Evolutionary conservation across 1,140 invertebrate species (phyloP).

Genomic region (Melipona quadrifasciata): DNA sequence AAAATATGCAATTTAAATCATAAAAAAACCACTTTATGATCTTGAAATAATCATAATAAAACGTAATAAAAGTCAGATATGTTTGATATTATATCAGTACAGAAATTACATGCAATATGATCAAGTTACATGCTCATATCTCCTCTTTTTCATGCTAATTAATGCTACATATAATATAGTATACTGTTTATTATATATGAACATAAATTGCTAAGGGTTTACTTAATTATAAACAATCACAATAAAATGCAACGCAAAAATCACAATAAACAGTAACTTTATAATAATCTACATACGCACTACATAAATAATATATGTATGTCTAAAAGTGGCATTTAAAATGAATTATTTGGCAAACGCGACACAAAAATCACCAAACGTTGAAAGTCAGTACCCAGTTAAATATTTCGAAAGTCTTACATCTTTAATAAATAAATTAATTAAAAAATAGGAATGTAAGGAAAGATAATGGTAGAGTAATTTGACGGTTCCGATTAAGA

Average conservation of each 20-base stretch:
- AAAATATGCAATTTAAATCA: neutral
- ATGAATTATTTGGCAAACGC: slow-evolving; percentile 37
- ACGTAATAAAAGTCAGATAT: neutral
- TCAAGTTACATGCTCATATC: slow-evolving; percentile 1
- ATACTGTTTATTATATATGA: slow-evolving; percentile 16
- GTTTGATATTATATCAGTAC: neutral
- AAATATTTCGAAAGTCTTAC: slow-evolving; percentile 60
- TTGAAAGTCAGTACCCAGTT: slow-evolving; percentile 22
- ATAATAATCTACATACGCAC: slow-evolving; percentile 27
- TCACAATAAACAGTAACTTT: slow-evolving; percentile 48
- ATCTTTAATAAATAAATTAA: slow-evolving; percentile 68
- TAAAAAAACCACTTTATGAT: slow-evolving; percentile 6
- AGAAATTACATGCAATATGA: slow-evolving; percentile 20
- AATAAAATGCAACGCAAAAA: slow-evolving; percentile 37
- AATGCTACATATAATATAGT: slow-evolving; percentile 1
- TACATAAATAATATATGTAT: slow-evolving; percentile 55
- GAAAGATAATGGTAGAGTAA: slow-evolving; percentile 56
- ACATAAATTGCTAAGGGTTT: slow-evolving; percentile 30
- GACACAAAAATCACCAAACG: slow-evolving; percentile 17
- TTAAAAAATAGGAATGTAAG: slow-evolving; percentile 71
- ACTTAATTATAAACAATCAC: slow-evolving; percentile 51
- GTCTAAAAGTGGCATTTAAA: slow-evolving; percentile 37
- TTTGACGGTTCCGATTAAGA: slow-evolving; percentile 34
- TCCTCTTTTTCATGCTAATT: neutral
- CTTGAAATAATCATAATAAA: neutral